Conservation (phyloP, 1,140 invertebrate genomes). For the Orchestia grillus region DNA sequence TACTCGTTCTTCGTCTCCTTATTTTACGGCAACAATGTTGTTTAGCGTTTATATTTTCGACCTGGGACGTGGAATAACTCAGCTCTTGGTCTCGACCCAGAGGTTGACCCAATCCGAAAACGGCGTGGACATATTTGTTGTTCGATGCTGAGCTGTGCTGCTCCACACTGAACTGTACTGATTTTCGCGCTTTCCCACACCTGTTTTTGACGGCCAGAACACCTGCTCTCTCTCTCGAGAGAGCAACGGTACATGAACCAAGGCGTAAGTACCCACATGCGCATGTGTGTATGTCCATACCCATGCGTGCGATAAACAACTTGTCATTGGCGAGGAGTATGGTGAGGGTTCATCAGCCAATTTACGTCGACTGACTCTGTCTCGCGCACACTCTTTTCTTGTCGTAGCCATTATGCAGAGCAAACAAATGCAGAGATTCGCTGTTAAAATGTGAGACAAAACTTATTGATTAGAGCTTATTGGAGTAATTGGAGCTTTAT, state of each 20-base stretch:
- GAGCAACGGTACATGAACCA: not conserved
- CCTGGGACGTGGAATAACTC: not conserved
- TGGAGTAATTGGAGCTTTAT: no score
- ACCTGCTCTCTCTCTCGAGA: not conserved
- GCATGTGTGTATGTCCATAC: not conserved
- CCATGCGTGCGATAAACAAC: not conserved
- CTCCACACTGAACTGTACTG: not conserved
- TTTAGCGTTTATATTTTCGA: not conserved
- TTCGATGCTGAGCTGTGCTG: not conserved
- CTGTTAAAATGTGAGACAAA: no score
- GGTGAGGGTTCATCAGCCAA: slow-evolving; percentile 1
- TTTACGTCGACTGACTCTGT: slow-evolving; percentile 3
- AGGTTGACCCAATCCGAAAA: not conserved
- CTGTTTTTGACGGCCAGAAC: not conserved
- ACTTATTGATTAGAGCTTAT: no score
- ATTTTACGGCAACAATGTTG: not conserved
- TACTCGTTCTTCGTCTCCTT: not conserved
- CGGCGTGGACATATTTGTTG: not conserved
- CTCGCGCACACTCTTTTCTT: not conserved
- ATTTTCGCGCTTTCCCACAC: not conserved
- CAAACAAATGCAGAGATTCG: not conserved
- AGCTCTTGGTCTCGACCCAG: not conserved
- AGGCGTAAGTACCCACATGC: not conserved
- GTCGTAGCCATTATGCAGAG: not conserved
- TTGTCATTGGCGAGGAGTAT: slow-evolving; percentile 19